Percentiles rank a stretch among this genome's conserved stretches.
These are phyloP conservation scores for Drosophila phalerata DNA, from an alignment of 2,888 invertebrate genomes.

Conservation along the genomic window DNA sequence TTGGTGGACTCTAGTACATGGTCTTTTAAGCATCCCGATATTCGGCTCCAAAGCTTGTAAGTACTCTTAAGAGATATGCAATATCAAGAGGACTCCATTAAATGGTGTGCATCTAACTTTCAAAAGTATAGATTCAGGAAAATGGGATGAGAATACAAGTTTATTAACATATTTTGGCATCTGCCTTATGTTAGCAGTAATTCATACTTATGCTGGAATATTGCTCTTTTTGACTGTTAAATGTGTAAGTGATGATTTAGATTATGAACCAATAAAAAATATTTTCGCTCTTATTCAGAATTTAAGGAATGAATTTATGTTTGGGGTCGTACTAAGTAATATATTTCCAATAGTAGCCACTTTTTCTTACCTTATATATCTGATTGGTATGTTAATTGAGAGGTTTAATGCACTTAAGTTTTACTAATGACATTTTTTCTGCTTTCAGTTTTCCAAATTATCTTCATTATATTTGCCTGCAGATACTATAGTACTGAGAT, in stretches of 20 bases:
- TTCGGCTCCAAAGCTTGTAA: neutral
- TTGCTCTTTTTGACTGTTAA: neutral
- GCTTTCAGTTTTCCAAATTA: neutral
- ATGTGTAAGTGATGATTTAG: neutral
- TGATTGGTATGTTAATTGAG: neutral
- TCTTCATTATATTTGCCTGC: slow-evolving; percentile 1
- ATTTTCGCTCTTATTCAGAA: neutral
- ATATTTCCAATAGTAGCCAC: neutral
- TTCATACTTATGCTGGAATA: neutral
- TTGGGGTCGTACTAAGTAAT: slow-evolving; percentile 1
- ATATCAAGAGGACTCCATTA: neutral
- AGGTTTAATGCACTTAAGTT: neutral
- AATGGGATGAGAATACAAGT: no score
- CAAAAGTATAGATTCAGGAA: neutral
- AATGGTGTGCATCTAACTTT: neutral
- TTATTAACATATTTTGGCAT: neutral
- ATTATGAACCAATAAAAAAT: no score
- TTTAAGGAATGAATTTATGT: neutral
- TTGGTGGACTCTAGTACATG: slow-evolving; percentile 5
- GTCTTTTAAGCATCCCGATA: neutral
- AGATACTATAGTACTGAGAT: slow-evolving; percentile 8
- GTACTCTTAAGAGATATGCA: neutral
- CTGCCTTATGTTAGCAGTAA: neutral
- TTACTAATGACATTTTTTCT: neutral
- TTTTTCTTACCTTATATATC: neutral